These are phyloP conservation scores for Flexamia atlantica DNA, from an alignment of 2,888 invertebrate genomes.

Conservation along the genomic window DNA sequence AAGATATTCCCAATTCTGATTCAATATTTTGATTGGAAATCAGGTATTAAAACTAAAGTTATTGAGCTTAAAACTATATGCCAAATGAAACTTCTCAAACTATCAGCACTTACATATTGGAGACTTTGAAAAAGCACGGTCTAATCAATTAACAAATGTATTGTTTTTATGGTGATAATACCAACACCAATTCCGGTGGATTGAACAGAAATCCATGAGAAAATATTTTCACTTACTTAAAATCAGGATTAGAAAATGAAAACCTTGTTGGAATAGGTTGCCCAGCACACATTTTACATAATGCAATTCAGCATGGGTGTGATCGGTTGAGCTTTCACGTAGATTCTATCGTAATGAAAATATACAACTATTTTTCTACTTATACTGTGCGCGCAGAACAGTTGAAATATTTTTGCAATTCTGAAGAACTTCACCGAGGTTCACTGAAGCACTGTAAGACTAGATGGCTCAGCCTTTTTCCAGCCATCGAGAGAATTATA, in stretches of 20 bases:
- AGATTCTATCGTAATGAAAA: constrained; percentile 69
- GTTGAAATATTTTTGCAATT: constrained; percentile 72
- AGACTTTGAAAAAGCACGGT: constrained; percentile 48
- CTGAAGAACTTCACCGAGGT: constrained; percentile 68
- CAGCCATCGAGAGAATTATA: too few relatives aligned
- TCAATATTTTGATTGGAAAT: constrained; percentile 59
- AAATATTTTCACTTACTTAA: constrained; percentile 68
- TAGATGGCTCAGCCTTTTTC: constrained; percentile 70
- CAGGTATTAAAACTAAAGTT: constrained; percentile 61
- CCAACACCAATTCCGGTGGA: constrained; percentile 66
- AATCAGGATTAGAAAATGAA: constrained; percentile 33
- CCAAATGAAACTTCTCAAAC: constrained; percentile 59
- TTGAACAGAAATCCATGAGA: constrained; percentile 57
- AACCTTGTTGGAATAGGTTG: constrained; percentile 70
- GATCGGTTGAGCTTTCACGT: constrained; percentile 72
- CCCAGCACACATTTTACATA: constrained; percentile 72
- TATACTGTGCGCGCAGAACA: constrained; percentile 72
- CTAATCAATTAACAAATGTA: constrained; percentile 45
- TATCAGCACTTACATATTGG: constrained; percentile 34
- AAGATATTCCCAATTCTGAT: constrained; percentile 66
- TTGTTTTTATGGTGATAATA: constrained; percentile 63
- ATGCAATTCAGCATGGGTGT: constrained; percentile 71
- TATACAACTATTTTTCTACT: constrained; percentile 69
- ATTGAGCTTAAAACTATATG: constrained; percentile 51
- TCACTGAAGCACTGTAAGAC: constrained; percentile 70